A percentile compares a stretch with the other conserved stretches of the same genome.
These are phyloP conservation scores for Sturmia bella DNA, from an alignment of 2,888 invertebrate genomes.

Conservation along the genomic window DNA sequence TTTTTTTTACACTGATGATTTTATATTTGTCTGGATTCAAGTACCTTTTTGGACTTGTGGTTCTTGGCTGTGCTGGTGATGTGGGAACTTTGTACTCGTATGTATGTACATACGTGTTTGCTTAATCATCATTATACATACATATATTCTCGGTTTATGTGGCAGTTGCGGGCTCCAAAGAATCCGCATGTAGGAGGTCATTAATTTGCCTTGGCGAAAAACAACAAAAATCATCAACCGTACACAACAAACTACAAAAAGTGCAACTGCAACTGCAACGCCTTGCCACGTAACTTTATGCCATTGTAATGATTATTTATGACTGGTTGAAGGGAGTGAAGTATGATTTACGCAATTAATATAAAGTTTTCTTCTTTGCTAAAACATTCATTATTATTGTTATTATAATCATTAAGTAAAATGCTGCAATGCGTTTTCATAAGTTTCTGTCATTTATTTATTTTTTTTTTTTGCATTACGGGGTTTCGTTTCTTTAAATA, in stretches of 20 bases:
- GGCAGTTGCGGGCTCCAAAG: conserved; percentile 17
- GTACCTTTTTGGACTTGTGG: conserved; percentile 31
- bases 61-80: not conserved
- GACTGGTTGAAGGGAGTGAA: conserved; percentile 47
- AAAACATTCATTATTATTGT: too few relatives aligned
- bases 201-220: conserved; percentile 42
- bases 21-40: conserved; percentile 63
- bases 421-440: conserved; percentile 28
- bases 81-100: conserved; percentile 33
- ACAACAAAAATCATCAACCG: conserved; percentile 12
- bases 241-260: conserved; percentile 15
- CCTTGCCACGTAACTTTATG: conserved; percentile 34
- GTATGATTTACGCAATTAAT: conserved; percentile 55
- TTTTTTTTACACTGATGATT: conserved; percentile 58
- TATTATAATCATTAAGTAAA: not conserved
- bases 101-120: conserved; percentile 13
- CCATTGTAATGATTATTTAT: conserved; percentile 55
- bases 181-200: conserved; percentile 65
- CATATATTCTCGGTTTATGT: conserved; percentile 53
- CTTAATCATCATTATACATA: conserved; percentile 62
- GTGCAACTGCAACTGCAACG: conserved; percentile 48
- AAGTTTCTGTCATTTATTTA: too few relatives aligned
- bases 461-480: too few relatives aligned
- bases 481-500: too few relatives aligned
- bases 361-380: conserved; percentile 7